Conservation (phyloP, 2,797 vertebrate genomes). For the Acanthurus lineatus region DNA sequence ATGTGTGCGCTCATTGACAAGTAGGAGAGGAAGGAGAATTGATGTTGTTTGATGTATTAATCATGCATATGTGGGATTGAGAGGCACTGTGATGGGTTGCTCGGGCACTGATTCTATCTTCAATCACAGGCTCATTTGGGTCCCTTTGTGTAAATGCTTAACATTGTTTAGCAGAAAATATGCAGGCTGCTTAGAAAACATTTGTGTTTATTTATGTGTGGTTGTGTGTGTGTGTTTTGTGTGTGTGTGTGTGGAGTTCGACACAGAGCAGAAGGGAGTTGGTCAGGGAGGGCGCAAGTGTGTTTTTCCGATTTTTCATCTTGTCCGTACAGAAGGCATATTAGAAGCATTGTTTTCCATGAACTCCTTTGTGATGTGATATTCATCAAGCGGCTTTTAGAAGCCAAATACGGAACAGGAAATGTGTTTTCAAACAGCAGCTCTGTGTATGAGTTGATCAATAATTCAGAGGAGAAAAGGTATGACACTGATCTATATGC, state of each 20-base stretch:
- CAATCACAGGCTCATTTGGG: conserved; percentile 82
- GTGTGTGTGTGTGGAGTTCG: conserved; percentile 16
- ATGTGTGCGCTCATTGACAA: conserved; percentile 56
- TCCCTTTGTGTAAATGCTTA: conserved; percentile 81
- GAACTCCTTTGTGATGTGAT: conserved; percentile 41
- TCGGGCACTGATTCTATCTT: conserved; percentile 78
- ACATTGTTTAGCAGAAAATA: conserved; percentile 75
- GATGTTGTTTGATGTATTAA: conserved; percentile 86
- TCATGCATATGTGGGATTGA: conserved; percentile 84
- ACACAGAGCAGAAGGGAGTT: conserved; percentile 16
- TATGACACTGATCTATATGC: conserved; percentile 72
- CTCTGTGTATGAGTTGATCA: conserved; percentile 64
- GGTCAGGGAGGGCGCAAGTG: neutral
- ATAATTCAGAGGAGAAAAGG: conserved; percentile 74
- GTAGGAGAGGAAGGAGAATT: conserved; percentile 71
- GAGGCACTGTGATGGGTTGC: conserved; percentile 76
- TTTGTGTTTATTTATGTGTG: conserved; percentile 43
- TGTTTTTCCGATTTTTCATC: conserved; percentile 39
- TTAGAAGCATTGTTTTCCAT: conserved; percentile 51
- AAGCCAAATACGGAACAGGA: conserved; percentile 43
- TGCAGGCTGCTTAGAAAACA: conserved; percentile 63
- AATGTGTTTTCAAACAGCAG: conserved; percentile 62
- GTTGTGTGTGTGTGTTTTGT: conserved; percentile 24
- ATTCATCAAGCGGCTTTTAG: conserved; percentile 61
- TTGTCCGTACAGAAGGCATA: conserved; percentile 53